Evolutionary conservation across 2,888 invertebrate genomes (phyloP).

Genomic region (Lampropteryx suffumata): DNA sequence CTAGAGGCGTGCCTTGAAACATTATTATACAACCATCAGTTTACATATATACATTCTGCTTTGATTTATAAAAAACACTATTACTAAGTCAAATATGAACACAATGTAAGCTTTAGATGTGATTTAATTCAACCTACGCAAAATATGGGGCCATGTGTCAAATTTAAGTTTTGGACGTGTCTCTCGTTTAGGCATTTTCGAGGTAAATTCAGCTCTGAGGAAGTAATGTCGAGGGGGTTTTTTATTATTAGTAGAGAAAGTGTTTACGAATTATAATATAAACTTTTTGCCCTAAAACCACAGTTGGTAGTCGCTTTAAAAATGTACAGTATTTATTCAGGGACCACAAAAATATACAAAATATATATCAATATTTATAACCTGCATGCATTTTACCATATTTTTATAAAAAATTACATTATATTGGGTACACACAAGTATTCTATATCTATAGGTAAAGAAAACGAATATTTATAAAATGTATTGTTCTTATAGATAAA

Average conservation of each 20-base stretch:
- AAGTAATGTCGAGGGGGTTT: constrained; percentile 14
- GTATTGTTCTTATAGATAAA: constrained; percentile 1
- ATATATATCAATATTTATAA: constrained; percentile 24
- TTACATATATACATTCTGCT: constrained; percentile 18
- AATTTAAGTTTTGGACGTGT: too few species aligned
- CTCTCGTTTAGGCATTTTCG: too few species aligned
- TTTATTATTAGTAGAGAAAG: too few species aligned
- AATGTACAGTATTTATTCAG: constrained; percentile 47
- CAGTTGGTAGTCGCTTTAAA: constrained; percentile 29
- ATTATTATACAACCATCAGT: constrained; percentile 6
- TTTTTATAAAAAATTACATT: constrained; percentile 23
- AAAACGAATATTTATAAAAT: background rate
- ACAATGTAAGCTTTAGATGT: constrained; percentile 7
- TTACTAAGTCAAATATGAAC: background rate
- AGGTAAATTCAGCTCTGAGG: too few species aligned
- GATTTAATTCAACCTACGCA: too few species aligned
- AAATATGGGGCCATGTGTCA: too few species aligned
- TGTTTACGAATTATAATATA: background rate
- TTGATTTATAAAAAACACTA: constrained; percentile 29
- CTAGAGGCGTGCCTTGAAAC: constrained; percentile 44
- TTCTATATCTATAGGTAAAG: constrained; percentile 11
- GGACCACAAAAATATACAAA: constrained; percentile 49
- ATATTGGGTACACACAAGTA: constrained; percentile 6
- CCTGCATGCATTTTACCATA: constrained; percentile 21
- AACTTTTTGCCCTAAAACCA: constrained; percentile 18